Base-by-base conservation (phyloP, 2,113 vertebrate genomes). In the Sander vitreus region DNA sequence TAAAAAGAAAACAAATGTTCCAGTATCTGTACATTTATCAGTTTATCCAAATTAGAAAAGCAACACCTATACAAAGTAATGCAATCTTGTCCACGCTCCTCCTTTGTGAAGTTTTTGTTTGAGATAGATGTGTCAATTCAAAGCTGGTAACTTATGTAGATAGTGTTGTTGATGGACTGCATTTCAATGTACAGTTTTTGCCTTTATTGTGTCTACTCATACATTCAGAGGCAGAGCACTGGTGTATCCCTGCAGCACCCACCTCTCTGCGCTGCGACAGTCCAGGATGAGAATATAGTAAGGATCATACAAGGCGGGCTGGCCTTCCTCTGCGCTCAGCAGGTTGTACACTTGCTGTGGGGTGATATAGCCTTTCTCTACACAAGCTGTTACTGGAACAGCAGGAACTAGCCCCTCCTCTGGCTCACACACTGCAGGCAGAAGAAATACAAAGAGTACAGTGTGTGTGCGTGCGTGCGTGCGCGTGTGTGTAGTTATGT, bases 311-410 rank as follows among this genome's bases (percentile, higher is more conserved):
- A 93, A 70, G 16, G 92, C 78, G 0, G 93, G 84, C 55, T 94
- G 90, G 43, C 92, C 89, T 0, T 92, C 92, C 83, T 94, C 93
- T 27, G 91, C 90, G 0, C 89, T 93, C 68, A 94, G 84, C 64
- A 94, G 85, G 76, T 93, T 93, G 73, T 90, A 93, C 23, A 91
- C 92, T 69, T 94, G 94, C 77, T 93, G 94, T 5, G 93, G 85
- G 27, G 91, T 92, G 83, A 94, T 80, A 21, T 92, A 91, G 43
- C 91, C 93, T 78, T 85, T 76, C 55, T 94, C 84, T 23, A 94
- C 82, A 33, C 66, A 73, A 9, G 83, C 65, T 23, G 57, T 78
- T 77, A 91, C 88, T 60, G 91, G 93, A 60, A 87, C 62, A 25
- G 90, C 76, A 33, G 93, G 92, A 64, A 89, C 72, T 27, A 90